Evolutionary conservation across 2,113 vertebrate species (phyloP), one percentile per base, ranked within the genome.

Genomic region (Pachyramphus minor): DNA sequence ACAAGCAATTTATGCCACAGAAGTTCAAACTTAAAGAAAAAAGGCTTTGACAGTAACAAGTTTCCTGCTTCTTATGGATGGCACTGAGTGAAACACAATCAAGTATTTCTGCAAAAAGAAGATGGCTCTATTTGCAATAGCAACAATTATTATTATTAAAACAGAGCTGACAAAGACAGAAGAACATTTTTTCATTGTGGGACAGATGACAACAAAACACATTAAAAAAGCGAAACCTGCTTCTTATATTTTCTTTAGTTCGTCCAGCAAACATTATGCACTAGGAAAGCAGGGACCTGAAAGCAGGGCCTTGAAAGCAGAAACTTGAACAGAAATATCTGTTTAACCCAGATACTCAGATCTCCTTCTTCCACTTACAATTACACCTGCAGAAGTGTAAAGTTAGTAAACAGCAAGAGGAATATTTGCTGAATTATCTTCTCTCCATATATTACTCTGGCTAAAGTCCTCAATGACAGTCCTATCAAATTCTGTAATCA

Each of bases 1-100:
- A 98, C 98, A 98, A 97, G 97, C 92, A 97, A 97, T 97, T 97
- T 96, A 97, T 96, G 97, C 98, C 96, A 97, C 89, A 95, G 97
- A 97, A 97, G 98, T 98, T 97, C 96, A 97, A 96, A 97, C 93
- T 96, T 96, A 53, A 93, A 97, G 68, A 95, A 96, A 93, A 95
- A 95, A 87, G 45, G 90, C 76, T 91, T 84, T 87, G 86, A 94
- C 81, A 69, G 67, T 67, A 84, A 79, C 74, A 94, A 94, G 82
- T 89, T 97, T 95, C 93, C 84, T 81, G 71, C 56, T 93, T 91
- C 73, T 90, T 95, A 90, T 74, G 59, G 66, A 83, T 72, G 79
- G 81, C 12, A 10, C 41, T 62, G 41, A 90, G 56, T 53, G 66
- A 97, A 95, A 44, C 8, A 19, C 44, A 60, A 67, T 35, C 45